Percentiles rank a stretch among this genome's conserved stretches.
phyloP scores from a whole-genome alignment of 2,113 vertebrate species.

The Acrocephalus kingi region DNA sequence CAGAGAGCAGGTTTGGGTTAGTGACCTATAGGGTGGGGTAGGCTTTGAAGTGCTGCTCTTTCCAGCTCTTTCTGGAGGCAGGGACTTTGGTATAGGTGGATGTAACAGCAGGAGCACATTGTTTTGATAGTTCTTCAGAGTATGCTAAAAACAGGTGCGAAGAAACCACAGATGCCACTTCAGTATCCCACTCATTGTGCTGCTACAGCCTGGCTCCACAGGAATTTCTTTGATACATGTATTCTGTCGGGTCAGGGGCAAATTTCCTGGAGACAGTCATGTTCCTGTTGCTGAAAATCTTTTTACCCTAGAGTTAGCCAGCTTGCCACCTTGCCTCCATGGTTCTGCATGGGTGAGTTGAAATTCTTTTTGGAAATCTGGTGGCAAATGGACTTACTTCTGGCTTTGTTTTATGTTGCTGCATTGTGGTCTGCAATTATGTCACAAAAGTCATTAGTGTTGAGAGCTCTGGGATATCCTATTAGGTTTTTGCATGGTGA shows the following conservation, averaged over 20 bases:
- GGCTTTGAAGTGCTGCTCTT: background rate
- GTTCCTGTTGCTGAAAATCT: background rate
- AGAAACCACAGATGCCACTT: background rate
- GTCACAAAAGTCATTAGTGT: accelerated
- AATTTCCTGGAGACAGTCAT: background rate
- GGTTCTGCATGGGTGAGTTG: background rate
- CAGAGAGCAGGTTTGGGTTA: background rate
- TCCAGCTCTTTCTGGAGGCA: background rate
- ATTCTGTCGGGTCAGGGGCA: background rate
- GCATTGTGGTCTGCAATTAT: background rate
- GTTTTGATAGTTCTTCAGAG: background rate
- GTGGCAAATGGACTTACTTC: background rate
- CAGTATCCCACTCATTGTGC: background rate
- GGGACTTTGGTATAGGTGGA: background rate
- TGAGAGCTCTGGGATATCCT: background rate
- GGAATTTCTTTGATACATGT: background rate
- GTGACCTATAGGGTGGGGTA: background rate
- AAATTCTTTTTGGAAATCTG: background rate
- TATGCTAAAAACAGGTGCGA: background rate
- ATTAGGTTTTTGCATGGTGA: background rate
- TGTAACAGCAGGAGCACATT: background rate
- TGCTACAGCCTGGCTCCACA: background rate
- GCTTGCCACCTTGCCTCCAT: background rate
- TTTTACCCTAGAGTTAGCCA: background rate
- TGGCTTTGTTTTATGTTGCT: background rate